Percentiles rank a stretch among this genome's conserved stretches.
phyloP scores from a whole-genome alignment of 1,140 invertebrate species.

The Drosophila sp. region DNA sequence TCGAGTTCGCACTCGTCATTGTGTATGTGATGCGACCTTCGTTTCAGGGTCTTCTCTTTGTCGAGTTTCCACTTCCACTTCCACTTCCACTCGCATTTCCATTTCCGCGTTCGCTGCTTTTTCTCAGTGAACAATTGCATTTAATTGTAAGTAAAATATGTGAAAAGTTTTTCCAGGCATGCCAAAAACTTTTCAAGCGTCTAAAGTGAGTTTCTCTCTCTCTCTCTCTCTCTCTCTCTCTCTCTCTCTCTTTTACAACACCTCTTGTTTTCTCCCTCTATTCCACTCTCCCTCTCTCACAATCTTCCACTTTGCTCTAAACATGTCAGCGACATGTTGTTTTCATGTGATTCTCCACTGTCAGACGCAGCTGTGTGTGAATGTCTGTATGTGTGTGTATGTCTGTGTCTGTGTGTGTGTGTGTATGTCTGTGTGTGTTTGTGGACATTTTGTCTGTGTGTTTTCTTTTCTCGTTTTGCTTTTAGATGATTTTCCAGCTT shows the following conservation, averaged over 20 bases:
- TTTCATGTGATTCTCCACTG: conserved; percentile 75
- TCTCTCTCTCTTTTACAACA: too few species aligned
- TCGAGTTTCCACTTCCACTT: conserved; percentile 11
- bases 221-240: background rate
- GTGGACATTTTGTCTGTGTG: conserved; percentile 42
- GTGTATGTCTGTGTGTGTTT: conserved; percentile 15
- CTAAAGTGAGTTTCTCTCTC: conserved; percentile 37
- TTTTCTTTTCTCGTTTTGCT: conserved; percentile 37
- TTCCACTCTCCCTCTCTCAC: background rate
- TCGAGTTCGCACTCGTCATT: background rate
- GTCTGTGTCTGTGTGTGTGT: conserved; percentile 15
- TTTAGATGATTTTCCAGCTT: conserved; percentile 69
- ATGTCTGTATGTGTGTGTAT: conserved; percentile 6
- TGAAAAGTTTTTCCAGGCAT: conserved; percentile 70
- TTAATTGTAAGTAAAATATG: conserved; percentile 84
- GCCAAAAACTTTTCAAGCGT: conserved; percentile 64
- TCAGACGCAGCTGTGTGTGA: conserved; percentile 55
- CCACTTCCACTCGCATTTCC: conserved; percentile 9
- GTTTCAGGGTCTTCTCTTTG: conserved; percentile 15
- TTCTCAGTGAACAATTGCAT: conserved; percentile 67
- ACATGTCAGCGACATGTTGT: conserved; percentile 78
- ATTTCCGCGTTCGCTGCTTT: conserved; percentile 19
- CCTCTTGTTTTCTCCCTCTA: too few species aligned
- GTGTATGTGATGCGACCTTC: conserved; percentile 28
- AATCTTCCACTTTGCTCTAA: conserved; percentile 21